Percentiles rank a stretch among this genome's conserved stretches.
phyloP scores from a whole-genome alignment of 2,888 invertebrate species.

The Drosophila phalerata region DNA sequence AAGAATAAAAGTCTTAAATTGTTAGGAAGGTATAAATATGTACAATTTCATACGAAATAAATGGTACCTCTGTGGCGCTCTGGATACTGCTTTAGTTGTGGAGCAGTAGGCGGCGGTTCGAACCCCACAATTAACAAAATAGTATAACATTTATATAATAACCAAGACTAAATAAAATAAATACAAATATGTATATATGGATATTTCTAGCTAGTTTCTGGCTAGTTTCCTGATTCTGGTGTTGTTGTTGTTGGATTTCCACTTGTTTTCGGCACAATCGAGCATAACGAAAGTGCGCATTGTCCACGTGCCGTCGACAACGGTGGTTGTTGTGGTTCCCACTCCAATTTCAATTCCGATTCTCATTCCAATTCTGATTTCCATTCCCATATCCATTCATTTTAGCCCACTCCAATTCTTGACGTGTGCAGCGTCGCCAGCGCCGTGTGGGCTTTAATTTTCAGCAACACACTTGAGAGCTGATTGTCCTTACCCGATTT shows the following conservation, averaged over 20 bases:
- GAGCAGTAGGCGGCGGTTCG: no score
- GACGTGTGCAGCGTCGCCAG: constrained; percentile 45
- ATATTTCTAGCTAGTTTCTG: constrained; percentile 34
- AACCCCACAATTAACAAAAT: no score
- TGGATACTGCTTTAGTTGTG: no score
- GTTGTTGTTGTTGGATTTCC: constrained; percentile 41
- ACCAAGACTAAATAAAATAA: no score
- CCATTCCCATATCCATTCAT: constrained; percentile 3
- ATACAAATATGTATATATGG: not conserved
- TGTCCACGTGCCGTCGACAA: constrained; percentile 69
- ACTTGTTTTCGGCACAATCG: constrained; percentile 81
- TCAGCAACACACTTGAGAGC: constrained; percentile 39
- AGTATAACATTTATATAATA: no score
- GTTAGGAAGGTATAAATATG: no score
- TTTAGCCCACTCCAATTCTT: constrained; percentile 10
- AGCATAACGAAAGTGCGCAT: constrained; percentile 77
- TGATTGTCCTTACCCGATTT: constrained; percentile 12
- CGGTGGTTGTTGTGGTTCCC: constrained; percentile 70
- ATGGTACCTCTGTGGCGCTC: no score
- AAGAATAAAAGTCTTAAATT: no score
- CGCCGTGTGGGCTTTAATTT: constrained; percentile 70
- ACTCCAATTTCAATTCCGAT: constrained; percentile 13
- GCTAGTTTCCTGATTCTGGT: constrained; percentile 19
- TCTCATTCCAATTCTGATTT: not conserved
- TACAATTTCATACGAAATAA: no score